Evolutionary conservation across 2,797 vertebrate genomes (phyloP).

Genomic region (Sternotherus odoratus): DNA sequence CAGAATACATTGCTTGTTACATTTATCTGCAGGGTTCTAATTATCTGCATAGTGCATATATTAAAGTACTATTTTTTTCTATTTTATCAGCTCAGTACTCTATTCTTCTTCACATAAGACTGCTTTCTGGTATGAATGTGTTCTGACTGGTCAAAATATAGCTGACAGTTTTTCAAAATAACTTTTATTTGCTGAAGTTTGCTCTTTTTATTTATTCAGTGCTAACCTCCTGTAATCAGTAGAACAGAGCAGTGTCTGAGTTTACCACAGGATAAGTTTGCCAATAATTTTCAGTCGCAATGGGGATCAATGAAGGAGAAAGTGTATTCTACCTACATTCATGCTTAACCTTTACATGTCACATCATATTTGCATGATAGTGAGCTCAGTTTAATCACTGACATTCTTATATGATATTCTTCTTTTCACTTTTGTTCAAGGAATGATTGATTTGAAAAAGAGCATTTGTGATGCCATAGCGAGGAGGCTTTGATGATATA

Average conservation of each 20-base stretch:
- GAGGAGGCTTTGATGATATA: not conserved
- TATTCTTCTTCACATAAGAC: not conserved
- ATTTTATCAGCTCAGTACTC: not conserved
- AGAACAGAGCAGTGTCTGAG: not conserved
- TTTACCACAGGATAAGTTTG: not conserved
- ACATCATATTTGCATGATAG: not conserved
- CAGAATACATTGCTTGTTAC: not conserved
- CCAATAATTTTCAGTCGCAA: not conserved
- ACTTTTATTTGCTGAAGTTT: not conserved
- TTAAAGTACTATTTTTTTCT: not conserved
- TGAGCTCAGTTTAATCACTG: not conserved
- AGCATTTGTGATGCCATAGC: rapidly evolving
- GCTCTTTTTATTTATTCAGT: not conserved
- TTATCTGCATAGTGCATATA: not conserved
- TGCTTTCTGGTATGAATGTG: not conserved
- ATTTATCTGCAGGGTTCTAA: not conserved
- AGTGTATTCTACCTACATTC: not conserved
- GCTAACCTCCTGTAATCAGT: not conserved
- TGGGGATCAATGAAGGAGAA: not conserved
- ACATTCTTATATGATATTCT: not conserved
- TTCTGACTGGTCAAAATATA: not conserved
- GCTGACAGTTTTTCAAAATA: not conserved
- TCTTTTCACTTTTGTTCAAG: rapidly evolving
- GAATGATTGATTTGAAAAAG: not conserved
- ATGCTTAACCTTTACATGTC: not conserved